Evolutionary conservation across 2,113 vertebrate genomes (phyloP).

Genomic region (Oryzias celebensis): DNA sequence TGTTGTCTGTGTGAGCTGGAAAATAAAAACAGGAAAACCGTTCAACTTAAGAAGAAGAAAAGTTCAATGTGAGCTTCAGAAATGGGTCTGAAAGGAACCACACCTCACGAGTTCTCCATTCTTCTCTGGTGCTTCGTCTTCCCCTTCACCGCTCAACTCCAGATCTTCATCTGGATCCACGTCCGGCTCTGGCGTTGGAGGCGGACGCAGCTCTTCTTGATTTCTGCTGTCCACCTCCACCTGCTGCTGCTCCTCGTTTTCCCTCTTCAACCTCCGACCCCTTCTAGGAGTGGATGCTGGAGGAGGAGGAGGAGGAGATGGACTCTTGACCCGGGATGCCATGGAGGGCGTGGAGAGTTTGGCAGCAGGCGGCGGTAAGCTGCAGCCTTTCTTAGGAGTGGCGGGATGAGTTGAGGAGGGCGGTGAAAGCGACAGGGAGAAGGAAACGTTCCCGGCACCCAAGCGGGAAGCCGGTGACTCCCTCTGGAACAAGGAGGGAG

Average conservation of each 20-base stretch:
- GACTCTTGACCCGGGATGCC: constrained; percentile 57
- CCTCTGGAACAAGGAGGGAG: constrained; percentile 68
- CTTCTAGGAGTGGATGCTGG: constrained; percentile 46
- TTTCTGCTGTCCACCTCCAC: constrained; percentile 47
- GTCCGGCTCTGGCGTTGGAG: constrained; percentile 69
- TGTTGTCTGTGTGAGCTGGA: constrained; percentile 69
- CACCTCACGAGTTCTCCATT: constrained; percentile 70
- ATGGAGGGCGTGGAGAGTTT: constrained; percentile 18
- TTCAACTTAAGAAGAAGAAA: not conserved
- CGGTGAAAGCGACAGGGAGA: constrained; percentile 74
- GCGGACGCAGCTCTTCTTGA: constrained; percentile 72
- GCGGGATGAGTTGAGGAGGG: constrained; percentile 31
- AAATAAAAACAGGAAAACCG: constrained; percentile 11
- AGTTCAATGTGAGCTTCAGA: not conserved
- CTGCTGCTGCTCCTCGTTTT: constrained; percentile 60
- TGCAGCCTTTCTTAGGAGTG: constrained; percentile 45
- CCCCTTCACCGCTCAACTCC: constrained; percentile 64
- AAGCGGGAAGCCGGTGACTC: constrained; percentile 57
- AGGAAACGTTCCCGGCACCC: constrained; percentile 59
- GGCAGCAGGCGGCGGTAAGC: constrained; percentile 10
- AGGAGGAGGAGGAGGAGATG: constrained; percentile 35
- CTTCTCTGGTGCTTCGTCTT: constrained; percentile 64
- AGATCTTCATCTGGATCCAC: constrained; percentile 71
- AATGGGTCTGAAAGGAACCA: not conserved
- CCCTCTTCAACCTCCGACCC: constrained; percentile 73